Evolutionary conservation across 2,888 invertebrate species (phyloP).

Genomic region (Drosophila atroscutellata): DNA sequence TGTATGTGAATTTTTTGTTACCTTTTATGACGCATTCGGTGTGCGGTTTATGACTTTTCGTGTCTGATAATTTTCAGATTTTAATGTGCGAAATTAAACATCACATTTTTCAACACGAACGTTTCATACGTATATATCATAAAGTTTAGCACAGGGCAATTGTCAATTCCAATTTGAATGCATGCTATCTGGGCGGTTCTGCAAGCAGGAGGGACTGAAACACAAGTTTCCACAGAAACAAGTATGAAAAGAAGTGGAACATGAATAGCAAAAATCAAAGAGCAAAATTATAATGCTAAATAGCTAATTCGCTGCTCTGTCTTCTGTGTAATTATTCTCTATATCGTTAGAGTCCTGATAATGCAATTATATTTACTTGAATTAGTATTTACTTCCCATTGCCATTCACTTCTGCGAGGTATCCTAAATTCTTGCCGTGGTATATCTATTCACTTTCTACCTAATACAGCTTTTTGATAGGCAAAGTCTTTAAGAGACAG

Average conservation of each 20-base stretch:
- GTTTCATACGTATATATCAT: slow-evolving; percentile 58
- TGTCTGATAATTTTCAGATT: slow-evolving; percentile 83
- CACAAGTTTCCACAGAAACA: background rate
- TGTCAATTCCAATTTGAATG: background rate
- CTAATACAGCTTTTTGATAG: slow-evolving; percentile 19
- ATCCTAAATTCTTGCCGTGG: background rate
- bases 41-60: slow-evolving; percentile 82
- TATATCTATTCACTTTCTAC: background rate
- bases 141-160: slow-evolving; percentile 46
- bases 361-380: background rate
- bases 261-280: background rate
- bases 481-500: slow-evolving; percentile 8
- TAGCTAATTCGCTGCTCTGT: background rate
- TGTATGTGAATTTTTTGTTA: slow-evolving; percentile 1
- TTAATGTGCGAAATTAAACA: slow-evolving; percentile 84
- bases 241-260: background rate
- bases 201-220: background rate
- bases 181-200: background rate
- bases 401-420: background rate
- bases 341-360: background rate
- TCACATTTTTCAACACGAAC: slow-evolving; percentile 84
- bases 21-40: slow-evolving; percentile 67
- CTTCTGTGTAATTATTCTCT: background rate
- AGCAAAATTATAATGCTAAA: background rate
- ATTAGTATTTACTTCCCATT: background rate